Base-by-base conservation (phyloP, 2,797 vertebrate species). In the Galago senegalensis region DNA sequence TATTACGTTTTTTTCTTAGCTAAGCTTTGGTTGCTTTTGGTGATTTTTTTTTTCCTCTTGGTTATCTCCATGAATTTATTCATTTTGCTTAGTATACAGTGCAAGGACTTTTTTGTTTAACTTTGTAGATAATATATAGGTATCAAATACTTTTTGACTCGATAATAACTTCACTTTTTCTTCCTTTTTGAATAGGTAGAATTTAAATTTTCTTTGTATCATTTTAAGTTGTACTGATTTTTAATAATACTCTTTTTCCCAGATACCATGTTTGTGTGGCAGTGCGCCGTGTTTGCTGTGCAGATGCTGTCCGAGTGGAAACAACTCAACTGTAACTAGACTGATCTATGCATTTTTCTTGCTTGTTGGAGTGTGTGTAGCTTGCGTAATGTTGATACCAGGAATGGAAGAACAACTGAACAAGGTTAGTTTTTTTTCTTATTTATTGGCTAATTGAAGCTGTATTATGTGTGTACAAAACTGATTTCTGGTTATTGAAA, bases 331-430 rank as follows among this genome's bases (percentile, higher is more conserved):
- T 0, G 99, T 99, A 80, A 99, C 99, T 0, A 99, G 99, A 2
- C 98, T 99, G 96, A 99, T 99, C 92, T 99, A 99, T 4, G 99
- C 99, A 12, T 99, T 99, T 98, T 99, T 99, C 97, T 96, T 99
- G 80, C 99, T 99, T 21, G 98, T 99, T 91, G 99, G 99, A 0
- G 99, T 99, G 8, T 99, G 98, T 8, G 94, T 99, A 2, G 99
- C 99, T 97, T 99, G 99, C 73, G 98, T 99, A 81, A 99, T 99
- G 99, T 92, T 99, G 94, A 99, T 99, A 98, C 99, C 99, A 1
- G 99, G 99, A 97, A 99, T 99, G 99, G 99, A 99, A 97, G 99
- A 98, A n/a, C 99, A 99, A 76, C 99, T 99, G 43, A 99, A 99
- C 98, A 99, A 99, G 99, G 99, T 99, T 94, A 83, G 93, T 85